A percentile compares a stretch with the other conserved stretches of the same genome.
These are phyloP conservation scores for Euura saliciscinereae DNA, from an alignment of 1,140 invertebrate genomes.

Conservation along the genomic window DNA sequence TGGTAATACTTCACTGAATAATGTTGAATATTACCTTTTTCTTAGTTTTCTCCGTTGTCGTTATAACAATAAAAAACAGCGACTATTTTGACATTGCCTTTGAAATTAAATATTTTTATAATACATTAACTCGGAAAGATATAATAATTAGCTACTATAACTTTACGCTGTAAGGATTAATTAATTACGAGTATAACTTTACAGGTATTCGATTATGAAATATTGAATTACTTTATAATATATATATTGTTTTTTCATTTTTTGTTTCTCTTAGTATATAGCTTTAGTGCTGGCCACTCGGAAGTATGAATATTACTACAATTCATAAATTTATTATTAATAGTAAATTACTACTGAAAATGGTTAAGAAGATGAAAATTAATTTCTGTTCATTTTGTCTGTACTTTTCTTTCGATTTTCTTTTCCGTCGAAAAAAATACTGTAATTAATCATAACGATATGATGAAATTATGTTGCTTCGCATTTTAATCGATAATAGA, in stretches of 20 bases:
- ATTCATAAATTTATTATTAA: neutral
- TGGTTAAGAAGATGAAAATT: neutral
- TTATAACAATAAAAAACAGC: neutral
- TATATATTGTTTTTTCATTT: neutral
- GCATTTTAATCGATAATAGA: neutral
- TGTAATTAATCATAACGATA: neutral
- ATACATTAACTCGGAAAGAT: neutral
- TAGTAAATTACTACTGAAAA: neutral
- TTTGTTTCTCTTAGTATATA: neutral
- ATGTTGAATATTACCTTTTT: neutral
- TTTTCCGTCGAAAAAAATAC: neutral
- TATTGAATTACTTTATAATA: neutral
- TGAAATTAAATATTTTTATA: conserved; percentile 8
- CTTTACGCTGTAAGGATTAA: conserved; percentile 2
- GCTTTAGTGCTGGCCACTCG: conserved; percentile 1
- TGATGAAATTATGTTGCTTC: neutral
- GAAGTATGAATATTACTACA: neutral
- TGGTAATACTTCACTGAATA: neutral
- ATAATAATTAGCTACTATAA: conserved; percentile 6
- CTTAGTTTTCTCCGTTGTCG: neutral
- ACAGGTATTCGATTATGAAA: neutral
- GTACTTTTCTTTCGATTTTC: neutral
- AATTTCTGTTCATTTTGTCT: neutral
- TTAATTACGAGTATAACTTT: neutral
- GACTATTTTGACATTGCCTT: neutral